These are phyloP conservation scores for Danionella cerebrum DNA, from an alignment of 2,113 vertebrate species.

Conservation along the genomic window DNA sequence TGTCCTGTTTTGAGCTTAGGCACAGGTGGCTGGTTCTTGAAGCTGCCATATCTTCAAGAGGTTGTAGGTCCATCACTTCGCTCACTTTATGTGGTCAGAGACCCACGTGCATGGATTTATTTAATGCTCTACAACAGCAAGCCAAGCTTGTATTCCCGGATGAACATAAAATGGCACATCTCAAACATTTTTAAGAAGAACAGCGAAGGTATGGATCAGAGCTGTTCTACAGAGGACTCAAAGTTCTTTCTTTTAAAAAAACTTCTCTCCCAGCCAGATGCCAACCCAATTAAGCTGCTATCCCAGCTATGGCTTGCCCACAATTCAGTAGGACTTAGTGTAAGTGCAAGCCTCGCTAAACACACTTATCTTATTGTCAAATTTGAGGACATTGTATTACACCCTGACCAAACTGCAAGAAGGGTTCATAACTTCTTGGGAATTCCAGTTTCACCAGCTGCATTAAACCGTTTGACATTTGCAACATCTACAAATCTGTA, in stretches of 20 bases:
- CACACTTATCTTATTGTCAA: slow-evolving; percentile 65
- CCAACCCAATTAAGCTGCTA: slow-evolving; percentile 62
- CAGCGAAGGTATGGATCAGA: slow-evolving; percentile 39
- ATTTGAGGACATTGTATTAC: slow-evolving; percentile 78
- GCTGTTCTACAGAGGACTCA: slow-evolving; percentile 63
- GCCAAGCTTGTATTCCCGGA: slow-evolving; percentile 71
- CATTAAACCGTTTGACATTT: slow-evolving; percentile 81
- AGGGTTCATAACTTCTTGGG: slow-evolving; percentile 74
- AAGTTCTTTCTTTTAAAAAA: slow-evolving; percentile 69
- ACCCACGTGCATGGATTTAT: slow-evolving; percentile 78
- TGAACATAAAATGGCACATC: slow-evolving; percentile 68
- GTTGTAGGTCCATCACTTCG: slow-evolving; percentile 68
- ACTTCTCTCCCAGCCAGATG: slow-evolving; percentile 57
- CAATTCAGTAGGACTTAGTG: slow-evolving; percentile 70
- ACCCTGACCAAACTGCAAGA: slow-evolving; percentile 69
- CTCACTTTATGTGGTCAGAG: slow-evolving; percentile 71
- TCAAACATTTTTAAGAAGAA: slow-evolving; percentile 58
- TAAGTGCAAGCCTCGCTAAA: slow-evolving; percentile 59
- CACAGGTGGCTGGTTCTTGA: slow-evolving; percentile 80
- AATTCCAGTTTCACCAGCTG: slow-evolving; percentile 74
- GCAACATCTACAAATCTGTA: slow-evolving; percentile 79
- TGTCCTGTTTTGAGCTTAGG: slow-evolving; percentile 72
- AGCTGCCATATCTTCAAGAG: slow-evolving; percentile 75
- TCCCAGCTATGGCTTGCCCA: slow-evolving; percentile 78
- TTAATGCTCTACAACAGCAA: slow-evolving; percentile 75